phyloP scores from a whole-genome alignment of 2,888 invertebrate genomes.

The Megastigmus dorsalis region DNA sequence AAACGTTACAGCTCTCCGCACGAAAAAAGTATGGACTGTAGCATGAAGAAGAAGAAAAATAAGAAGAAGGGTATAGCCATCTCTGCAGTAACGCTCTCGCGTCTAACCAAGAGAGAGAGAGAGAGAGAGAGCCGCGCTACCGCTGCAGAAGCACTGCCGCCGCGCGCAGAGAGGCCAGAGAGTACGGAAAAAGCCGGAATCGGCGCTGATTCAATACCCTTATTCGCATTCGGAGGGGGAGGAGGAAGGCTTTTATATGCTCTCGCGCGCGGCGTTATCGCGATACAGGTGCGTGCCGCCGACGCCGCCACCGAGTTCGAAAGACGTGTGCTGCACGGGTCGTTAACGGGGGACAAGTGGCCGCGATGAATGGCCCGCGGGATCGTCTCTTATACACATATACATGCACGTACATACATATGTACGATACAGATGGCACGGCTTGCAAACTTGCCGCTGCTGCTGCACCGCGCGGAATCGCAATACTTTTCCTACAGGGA shows the following conservation, averaged over 20 bases:
- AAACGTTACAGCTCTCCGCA: no score
- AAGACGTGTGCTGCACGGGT: constrained; percentile 32
- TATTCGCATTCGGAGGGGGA: constrained; percentile 53
- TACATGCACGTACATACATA: not conserved
- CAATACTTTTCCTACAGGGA: no score
- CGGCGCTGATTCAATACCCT: constrained; percentile 60
- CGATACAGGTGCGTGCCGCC: constrained; percentile 50
- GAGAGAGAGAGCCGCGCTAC: no score
- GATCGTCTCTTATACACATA: not conserved
- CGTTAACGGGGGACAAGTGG: constrained; percentile 46
- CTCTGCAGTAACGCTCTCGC: no score
- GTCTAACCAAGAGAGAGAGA: not conserved
- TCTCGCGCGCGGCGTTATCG: constrained; percentile 41
- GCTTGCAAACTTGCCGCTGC: no score
- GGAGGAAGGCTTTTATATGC: constrained; percentile 30
- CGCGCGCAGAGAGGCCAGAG: not conserved
- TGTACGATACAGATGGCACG: no score
- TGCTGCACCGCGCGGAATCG: no score
- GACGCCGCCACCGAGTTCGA: no score
- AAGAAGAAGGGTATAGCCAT: no score
- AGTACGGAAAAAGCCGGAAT: constrained; percentile 30
- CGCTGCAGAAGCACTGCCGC: not conserved
- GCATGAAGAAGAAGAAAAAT: no score
- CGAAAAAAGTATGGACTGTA: no score
- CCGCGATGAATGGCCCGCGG: constrained; percentile 39